Percentiles rank a stretch among this genome's conserved stretches.
Evolutionary conservation across 1,140 invertebrate species (phyloP).

Genomic region (Polypedilum vanderplanki): DNA sequence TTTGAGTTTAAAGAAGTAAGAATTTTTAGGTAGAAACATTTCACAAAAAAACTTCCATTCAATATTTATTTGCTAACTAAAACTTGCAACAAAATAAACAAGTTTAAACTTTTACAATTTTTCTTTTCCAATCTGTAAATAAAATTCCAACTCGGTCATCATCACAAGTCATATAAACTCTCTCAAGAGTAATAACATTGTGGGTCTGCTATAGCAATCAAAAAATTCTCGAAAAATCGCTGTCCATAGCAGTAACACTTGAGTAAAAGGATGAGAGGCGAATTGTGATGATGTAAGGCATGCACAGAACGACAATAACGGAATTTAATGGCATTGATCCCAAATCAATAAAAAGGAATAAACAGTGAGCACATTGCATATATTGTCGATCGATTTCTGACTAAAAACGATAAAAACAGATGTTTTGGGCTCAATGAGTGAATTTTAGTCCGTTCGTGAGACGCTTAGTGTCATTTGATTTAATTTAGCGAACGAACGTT

Average conservation of each 20-base stretch:
- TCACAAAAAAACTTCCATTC: too few species aligned
- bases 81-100: too few species aligned
- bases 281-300: constrained; percentile 11
- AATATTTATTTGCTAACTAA: too few species aligned
- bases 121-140: too few species aligned
- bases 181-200: background rate
- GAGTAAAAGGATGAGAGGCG: background rate
- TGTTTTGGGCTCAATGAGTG: background rate
- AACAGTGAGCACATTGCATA: background rate
- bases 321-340: constrained; percentile 17
- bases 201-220: background rate
- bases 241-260: background rate
- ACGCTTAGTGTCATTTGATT: background rate
- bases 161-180: background rate
- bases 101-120: too few species aligned
- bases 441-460: background rate
- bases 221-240: background rate
- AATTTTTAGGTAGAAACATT: too few species aligned
- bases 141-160: too few species aligned
- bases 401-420: background rate
- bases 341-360: constrained; percentile 22
- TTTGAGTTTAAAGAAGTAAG: too few species aligned
- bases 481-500: background rate
- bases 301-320: background rate
- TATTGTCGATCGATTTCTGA: background rate